A percentile compares a stretch with the other conserved stretches of the same genome.
phyloP scores from a whole-genome alignment of 2,113 vertebrate genomes.

The Pomatostomus ruficeps region DNA sequence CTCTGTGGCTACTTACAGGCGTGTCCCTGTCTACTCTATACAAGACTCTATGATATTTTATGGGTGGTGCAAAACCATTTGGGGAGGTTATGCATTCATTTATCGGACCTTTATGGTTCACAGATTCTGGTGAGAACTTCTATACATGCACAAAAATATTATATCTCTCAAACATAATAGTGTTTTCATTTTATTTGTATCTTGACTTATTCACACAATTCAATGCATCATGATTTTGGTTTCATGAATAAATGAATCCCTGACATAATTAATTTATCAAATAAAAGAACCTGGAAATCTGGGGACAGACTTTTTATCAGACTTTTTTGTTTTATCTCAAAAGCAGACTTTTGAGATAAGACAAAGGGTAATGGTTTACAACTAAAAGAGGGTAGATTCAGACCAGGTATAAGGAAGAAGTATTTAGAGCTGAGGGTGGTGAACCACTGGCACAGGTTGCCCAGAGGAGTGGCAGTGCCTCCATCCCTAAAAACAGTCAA shows the following conservation, averaged over 20 bases:
- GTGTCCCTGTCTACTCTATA: background rate
- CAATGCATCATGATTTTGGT: background rate
- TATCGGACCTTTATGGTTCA: background rate
- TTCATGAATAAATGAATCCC: background rate
- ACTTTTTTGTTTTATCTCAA: too few relatives aligned
- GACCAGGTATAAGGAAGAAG: background rate
- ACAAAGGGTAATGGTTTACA: background rate
- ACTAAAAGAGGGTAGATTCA: background rate
- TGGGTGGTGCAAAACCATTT: background rate
- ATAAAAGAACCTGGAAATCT: background rate
- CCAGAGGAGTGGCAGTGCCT: background rate
- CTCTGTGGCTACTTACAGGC: background rate
- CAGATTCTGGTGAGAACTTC: background rate
- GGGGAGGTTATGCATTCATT: background rate
- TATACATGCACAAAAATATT: background rate
- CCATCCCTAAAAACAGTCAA: background rate
- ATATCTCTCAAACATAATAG: background rate
- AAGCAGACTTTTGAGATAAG: background rate
- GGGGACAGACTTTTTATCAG: background rate
- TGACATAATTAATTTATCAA: background rate
- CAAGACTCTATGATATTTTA: background rate
- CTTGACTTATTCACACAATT: background rate
- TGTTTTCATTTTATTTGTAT: background rate
- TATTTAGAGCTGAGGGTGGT: background rate
- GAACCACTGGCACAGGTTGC: background rate